Percentiles rank a stretch among this genome's conserved stretches.
These are phyloP conservation scores for Hippopotamus amphibius DNA, from an alignment of 2,113 vertebrate genomes.

Conservation along the genomic window DNA sequence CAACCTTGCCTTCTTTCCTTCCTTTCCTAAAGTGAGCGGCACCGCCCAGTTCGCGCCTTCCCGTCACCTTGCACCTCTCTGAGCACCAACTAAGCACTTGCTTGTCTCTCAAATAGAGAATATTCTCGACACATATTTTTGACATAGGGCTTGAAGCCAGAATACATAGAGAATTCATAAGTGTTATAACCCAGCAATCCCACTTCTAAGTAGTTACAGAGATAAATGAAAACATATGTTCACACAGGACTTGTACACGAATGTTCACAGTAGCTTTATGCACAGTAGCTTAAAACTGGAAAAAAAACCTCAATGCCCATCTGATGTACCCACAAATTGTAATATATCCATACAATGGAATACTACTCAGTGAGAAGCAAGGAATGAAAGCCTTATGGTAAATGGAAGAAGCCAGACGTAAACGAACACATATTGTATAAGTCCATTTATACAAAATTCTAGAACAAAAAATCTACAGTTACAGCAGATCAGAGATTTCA, in stretches of 20 bases:
- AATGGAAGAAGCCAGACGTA: not conserved
- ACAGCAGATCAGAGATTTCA: not conserved
- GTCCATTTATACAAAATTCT: not conserved
- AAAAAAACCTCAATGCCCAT: not conserved
- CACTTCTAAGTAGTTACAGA: not conserved
- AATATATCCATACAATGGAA: not conserved
- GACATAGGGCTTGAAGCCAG: not conserved
- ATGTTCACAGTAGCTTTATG: not conserved
- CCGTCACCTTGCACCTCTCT: not conserved
- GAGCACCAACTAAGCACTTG: not conserved
- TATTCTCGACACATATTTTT: not conserved
- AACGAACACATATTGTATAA: not conserved
- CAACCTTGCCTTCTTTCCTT: not conserved
- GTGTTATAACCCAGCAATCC: not conserved
- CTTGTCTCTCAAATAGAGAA: not conserved
- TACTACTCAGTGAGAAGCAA: not conserved
- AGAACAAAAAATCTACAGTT: not conserved
- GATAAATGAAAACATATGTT: not conserved
- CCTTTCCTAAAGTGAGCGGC: not conserved
- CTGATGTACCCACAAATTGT: not conserved
- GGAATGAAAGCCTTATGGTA: not conserved
- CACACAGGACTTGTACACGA: not conserved
- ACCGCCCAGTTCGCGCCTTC: accelerated
- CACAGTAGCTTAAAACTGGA: not conserved
- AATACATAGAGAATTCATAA: not conserved